Evolutionary conservation across 2,888 invertebrate genomes (phyloP).

Genomic region (Malachius bipustulatus): DNA sequence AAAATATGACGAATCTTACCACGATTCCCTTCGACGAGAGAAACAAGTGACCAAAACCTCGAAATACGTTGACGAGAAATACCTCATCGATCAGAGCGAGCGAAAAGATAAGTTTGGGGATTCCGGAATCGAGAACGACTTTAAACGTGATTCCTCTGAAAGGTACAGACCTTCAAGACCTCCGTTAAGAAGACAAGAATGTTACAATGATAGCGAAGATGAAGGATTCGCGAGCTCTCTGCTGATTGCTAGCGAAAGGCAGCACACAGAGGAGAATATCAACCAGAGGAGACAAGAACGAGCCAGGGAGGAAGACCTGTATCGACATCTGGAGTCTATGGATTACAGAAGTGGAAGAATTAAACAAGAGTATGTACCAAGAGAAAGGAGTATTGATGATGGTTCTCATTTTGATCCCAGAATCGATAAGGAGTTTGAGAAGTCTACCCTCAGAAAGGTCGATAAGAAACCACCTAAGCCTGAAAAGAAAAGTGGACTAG

Average conservation of each 20-base stretch:
- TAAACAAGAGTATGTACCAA: slow-evolving; percentile 42
- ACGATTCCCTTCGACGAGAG: slow-evolving; percentile 50
- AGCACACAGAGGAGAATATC: slow-evolving; percentile 56
- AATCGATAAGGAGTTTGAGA: slow-evolving; percentile 42
- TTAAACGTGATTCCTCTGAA: slow-evolving; percentile 54
- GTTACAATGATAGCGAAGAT: slow-evolving; percentile 51
- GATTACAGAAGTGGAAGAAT: slow-evolving; percentile 40
- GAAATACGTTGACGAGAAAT: slow-evolving; percentile 33
- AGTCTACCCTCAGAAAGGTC: slow-evolving; percentile 35
- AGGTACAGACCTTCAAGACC: slow-evolving; percentile 28
- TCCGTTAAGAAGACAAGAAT: slow-evolving; percentile 24
- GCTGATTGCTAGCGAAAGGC: slow-evolving; percentile 60
- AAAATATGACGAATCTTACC: slow-evolving; percentile 35
- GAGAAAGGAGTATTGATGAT: slow-evolving; percentile 52
- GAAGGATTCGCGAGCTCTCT: slow-evolving; percentile 57
- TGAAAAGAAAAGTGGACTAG: slow-evolving; percentile 58
- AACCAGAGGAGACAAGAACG: slow-evolving; percentile 23
- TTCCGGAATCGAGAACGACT: slow-evolving; percentile 73
- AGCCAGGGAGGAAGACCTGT: slow-evolving; percentile 26
- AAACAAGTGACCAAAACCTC: slow-evolving; percentile 41
- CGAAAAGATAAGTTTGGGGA: slow-evolving; percentile 55
- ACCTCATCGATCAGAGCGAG: slow-evolving; percentile 37
- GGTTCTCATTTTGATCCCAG: slow-evolving; percentile 55
- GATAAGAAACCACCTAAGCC: slow-evolving; percentile 45
- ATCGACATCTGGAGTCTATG: slow-evolving; percentile 34